Percentiles rank a stretch among this genome's conserved stretches.
These are phyloP conservation scores for Eucidaris tribuloides DNA, from an alignment of 35 echinoderm and acorn worm species.

Conservation along the genomic window DNA sequence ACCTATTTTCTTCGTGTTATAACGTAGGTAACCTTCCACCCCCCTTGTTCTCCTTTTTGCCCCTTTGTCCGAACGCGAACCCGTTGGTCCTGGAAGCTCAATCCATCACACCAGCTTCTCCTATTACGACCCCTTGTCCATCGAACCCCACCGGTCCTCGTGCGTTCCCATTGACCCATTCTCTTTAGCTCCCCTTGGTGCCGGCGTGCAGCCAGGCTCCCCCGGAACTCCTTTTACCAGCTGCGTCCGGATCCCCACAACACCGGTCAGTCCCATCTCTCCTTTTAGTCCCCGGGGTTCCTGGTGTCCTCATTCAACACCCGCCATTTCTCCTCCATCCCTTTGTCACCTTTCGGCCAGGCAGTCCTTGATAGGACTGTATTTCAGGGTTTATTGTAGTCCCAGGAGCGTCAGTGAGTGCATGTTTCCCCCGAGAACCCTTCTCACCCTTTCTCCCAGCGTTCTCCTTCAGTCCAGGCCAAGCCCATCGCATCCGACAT, in stretches of 20 bases:
- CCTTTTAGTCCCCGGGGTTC: constrained; percentile 5
- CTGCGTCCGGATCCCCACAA: not conserved
- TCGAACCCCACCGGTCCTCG: constrained; percentile 4
- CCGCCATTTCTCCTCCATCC: not conserved
- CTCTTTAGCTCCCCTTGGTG: constrained; percentile 1
- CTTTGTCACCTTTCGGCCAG: constrained; percentile 18
- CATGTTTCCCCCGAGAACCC: not conserved
- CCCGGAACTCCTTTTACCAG: constrained; percentile 6
- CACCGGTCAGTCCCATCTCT: not conserved
- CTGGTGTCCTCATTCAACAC: constrained; percentile 2
- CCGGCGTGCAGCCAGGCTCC: constrained; percentile 15
- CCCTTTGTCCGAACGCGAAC: not conserved
- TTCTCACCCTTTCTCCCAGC: not conserved
- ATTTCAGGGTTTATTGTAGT: not conserved
- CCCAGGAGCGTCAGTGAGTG: not conserved
- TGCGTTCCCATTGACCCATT: not conserved
- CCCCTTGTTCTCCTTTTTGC: constrained; percentile 7
- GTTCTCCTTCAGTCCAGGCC: not conserved
- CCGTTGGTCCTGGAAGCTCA: not conserved
- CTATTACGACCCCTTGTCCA: not conserved
- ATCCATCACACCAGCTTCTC: not conserved
- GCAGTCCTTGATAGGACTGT: not conserved
- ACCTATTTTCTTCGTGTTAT: too few relatives aligned
- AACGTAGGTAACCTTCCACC: too few relatives aligned
- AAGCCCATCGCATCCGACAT: not conserved